Percentiles rank a stretch among this genome's conserved stretches.
phyloP scores from a whole-genome alignment of 2,113 vertebrate species.

The Calidris pugnax region DNA sequence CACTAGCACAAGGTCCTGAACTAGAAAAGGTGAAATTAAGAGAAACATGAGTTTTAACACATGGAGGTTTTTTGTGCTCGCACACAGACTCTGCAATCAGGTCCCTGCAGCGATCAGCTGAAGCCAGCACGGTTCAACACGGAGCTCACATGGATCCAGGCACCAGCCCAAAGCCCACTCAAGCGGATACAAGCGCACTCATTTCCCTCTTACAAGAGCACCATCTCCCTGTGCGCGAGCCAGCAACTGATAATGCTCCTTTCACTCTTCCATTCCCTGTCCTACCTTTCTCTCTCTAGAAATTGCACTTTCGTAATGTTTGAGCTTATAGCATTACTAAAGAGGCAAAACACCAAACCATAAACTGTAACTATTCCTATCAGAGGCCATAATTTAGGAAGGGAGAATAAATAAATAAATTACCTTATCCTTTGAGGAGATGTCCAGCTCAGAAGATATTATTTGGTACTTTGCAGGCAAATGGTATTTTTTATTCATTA shows the following conservation, averaged over 20 bases:
- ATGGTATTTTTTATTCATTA: background rate
- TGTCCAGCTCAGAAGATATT: background rate
- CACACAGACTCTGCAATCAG: background rate
- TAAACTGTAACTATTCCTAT: background rate
- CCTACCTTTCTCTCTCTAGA: background rate
- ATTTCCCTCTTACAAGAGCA: too few species aligned
- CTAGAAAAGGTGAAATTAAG: background rate
- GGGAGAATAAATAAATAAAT: background rate
- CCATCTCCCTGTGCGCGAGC: rapidly evolving
- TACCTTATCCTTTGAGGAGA: background rate
- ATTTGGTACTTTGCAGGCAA: background rate
- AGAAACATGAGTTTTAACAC: background rate
- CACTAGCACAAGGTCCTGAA: background rate
- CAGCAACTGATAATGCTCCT: background rate
- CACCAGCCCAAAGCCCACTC: background rate
- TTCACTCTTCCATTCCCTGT: background rate
- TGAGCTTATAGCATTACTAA: background rate
- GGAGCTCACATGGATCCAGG: rapidly evolving
- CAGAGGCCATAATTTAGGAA: background rate
- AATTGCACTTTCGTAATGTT: background rate
- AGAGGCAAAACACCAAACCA: background rate
- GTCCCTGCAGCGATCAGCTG: background rate
- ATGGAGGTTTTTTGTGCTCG: background rate
- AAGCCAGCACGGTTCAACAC: rapidly evolving
- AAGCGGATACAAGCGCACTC: rapidly evolving